Evolutionary conservation across 2,113 vertebrate genomes (phyloP).

Genomic region (Aramus guarauna): DNA sequence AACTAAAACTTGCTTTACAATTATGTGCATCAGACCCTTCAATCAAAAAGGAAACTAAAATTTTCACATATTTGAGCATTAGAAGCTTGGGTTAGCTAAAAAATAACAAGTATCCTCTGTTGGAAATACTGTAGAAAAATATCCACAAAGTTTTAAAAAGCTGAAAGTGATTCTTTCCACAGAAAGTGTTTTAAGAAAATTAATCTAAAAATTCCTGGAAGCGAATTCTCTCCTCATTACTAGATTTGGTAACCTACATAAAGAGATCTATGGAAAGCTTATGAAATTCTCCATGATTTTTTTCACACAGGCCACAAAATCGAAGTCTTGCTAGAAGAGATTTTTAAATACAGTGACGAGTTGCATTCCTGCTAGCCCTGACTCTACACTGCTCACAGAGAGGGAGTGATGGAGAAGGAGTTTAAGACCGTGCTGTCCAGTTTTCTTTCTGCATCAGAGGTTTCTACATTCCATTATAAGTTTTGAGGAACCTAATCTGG

Average conservation of each 20-base stretch:
- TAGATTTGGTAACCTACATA: background rate
- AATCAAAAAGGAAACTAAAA: background rate
- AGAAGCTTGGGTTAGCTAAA: background rate
- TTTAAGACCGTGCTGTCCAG: background rate
- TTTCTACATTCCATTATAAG: background rate
- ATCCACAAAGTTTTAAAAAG: background rate
- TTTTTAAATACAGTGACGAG: background rate
- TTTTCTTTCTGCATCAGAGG: background rate
- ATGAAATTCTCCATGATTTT: background rate
- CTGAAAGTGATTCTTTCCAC: background rate
- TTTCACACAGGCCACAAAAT: background rate
- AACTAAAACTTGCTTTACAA: background rate
- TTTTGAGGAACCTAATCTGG: background rate
- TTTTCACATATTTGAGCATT: background rate
- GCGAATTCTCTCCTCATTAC: background rate
- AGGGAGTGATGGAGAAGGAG: background rate
- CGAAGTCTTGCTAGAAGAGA: background rate
- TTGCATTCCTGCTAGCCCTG: background rate
- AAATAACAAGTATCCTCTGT: background rate
- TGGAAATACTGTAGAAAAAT: background rate
- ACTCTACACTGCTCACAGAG: background rate
- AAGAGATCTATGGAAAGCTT: background rate
- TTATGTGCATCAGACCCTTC: background rate
- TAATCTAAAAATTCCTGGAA: constrained; percentile 1
- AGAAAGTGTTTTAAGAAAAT: background rate